Evolutionary conservation across 2,113 vertebrate species (phyloP), one percentile per base, ranked within the genome.

Genomic region (Oxyruncus cristatus): DNA sequence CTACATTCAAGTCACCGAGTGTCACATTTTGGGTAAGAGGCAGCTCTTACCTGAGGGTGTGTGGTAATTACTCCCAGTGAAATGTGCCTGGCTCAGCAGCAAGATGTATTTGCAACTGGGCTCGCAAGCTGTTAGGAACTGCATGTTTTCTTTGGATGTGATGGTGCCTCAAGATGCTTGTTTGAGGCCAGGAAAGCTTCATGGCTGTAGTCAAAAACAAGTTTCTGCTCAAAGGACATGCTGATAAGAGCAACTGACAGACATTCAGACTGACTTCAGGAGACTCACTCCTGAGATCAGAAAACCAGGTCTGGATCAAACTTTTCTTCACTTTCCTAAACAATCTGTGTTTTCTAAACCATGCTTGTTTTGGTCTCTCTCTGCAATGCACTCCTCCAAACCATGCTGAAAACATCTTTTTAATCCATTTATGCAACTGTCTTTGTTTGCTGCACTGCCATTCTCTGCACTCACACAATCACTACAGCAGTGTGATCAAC

Each of bases 381-480:
- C 74, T 67, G 76, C n/a, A 71, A 47, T 19, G 56, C 27, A 3
- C 44, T 81, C 15, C 49, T 76, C 46, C 49, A 88, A 95, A 68
- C n/a, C 53, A 28, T 23, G 56, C 58, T 62, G 93, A 91, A 93
- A 94, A 71, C 53, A 28, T 46, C 58, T 58, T 94, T 91, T 70
- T 53, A 75, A 75, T 95, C 88, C 7, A 17, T 92, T 95, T 96
- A 66, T 65, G 7, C 93, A 92, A 94, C 77, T 92, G 52, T 53
- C 80, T 94, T 92, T 92, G 70, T 94, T 83, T 87, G 76, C 80
- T 46, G 44, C 0, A 0, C 83, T 92, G 90, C 33, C 83, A 11
- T 74, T 90, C 88, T 71, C 68, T 86, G 50, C 77, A 73, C 92
- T 95, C 66, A 73, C 65, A 88, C 76, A 85, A 30, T 87, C 73